Evolutionary conservation across 2,797 vertebrate species (phyloP), one percentile per base, ranked within the genome.

Genomic region (Poecilia wingei): DNA sequence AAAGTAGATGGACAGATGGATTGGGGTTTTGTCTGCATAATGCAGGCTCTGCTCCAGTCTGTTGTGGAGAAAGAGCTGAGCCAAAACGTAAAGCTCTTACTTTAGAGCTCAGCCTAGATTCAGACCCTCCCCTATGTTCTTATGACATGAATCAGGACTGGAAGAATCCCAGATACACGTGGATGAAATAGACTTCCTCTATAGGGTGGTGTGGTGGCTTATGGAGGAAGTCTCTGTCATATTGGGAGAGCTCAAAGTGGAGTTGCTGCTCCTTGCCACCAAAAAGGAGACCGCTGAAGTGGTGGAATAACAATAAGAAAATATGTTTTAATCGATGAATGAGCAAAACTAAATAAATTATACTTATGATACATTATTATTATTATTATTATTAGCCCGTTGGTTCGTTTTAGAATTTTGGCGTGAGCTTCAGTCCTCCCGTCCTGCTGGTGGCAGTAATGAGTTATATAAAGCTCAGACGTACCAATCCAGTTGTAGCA

Each of bases 391-490:
- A 69, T 69, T 43, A n/a, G 10, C 36, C 8, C 10, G 4, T 41
- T n/a, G 10, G 13, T 69, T 12, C 12, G 2, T 13, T 43, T 43
- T 6, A 69, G 13, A 69, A 25, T 43, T n/a, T 69, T 43, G 36
- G 39, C 31, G 33, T 12, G 12, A 39, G 61, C 51, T 53, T 3
- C 36, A 25, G 64, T 68, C 36, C 33, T 39, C 6, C 14, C 13
- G n/a, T 2, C 14, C 75, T 66, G 39, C 49, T 2, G 82, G 75
- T 22, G 91, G 90, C 86, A 76, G 79, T 80, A 87, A 64, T 43
- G 88, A 90, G 74, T 43, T 18, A 0, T 0, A 1, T 0, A 13
- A 3, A 36, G 31, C 12, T 20, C 28, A 70, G 51, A 46, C 6
- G 0, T 0, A 46, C 76, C n/a, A 2, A 33, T 33, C 0, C 0